Conservation (phyloP, 2,797 vertebrate species). For the Myotis pilosus region DNA sequence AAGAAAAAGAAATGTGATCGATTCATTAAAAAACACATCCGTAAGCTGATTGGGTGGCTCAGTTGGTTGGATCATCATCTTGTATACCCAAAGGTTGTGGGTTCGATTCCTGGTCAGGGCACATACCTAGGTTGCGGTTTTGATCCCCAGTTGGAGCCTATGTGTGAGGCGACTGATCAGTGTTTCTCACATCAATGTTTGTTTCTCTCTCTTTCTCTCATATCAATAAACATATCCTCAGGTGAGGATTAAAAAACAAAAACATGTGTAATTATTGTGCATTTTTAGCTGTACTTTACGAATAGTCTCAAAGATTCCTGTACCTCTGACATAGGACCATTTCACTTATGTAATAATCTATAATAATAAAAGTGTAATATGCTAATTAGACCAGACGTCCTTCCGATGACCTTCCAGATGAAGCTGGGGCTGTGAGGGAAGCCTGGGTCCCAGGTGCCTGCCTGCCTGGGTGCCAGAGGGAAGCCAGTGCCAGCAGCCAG, state of each 20-base stretch:
- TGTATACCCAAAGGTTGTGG: background rate
- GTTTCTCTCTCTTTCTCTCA: background rate
- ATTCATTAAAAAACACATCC: conserved; percentile 30
- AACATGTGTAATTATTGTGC: background rate
- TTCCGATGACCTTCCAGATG: too few relatives aligned
- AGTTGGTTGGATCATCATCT: background rate
- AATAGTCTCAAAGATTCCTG: conserved; percentile 35
- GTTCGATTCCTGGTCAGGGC: background rate
- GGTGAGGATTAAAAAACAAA: background rate
- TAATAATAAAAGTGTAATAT: too few relatives aligned
- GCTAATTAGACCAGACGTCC: too few relatives aligned
- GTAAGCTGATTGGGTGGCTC: background rate
- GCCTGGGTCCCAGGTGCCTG: too few relatives aligned
- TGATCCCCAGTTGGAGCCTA: background rate
- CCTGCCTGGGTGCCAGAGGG: too few relatives aligned
- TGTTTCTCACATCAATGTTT: background rate
- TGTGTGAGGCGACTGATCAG: background rate
- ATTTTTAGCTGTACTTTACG: conserved; percentile 9
- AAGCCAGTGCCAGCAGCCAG: too few relatives aligned
- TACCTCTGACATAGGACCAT: background rate
- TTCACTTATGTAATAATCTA: conserved; percentile 40
- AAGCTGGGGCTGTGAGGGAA: too few relatives aligned
- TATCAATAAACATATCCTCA: background rate
- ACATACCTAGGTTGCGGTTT: background rate
- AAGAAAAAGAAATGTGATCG: background rate